Conservation (phyloP, 2,113 vertebrate species). For the Corydoras sp. region DNA sequence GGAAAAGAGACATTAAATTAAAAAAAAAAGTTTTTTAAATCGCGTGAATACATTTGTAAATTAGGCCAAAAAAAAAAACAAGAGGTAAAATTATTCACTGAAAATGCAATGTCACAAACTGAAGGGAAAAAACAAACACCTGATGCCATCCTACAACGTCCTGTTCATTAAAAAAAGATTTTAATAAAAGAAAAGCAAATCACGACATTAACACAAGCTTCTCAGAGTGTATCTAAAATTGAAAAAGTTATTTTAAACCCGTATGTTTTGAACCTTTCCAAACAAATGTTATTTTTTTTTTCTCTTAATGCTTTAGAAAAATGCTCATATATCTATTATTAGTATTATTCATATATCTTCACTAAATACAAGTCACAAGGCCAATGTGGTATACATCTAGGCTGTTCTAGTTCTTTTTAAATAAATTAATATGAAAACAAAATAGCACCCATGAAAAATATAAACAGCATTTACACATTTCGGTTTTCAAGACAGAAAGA, state of each 20-base stretch:
- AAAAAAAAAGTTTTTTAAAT: slow-evolving; percentile 28
- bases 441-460: slow-evolving; percentile 55
- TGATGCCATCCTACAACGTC: slow-evolving; percentile 46
- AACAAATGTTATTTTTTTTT: slow-evolving; percentile 62
- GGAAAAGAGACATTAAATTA: slow-evolving; percentile 62
- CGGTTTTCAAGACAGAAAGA: slow-evolving; percentile 58
- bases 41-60: slow-evolving; percentile 55
- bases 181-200: slow-evolving; percentile 41
- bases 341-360: slow-evolving; percentile 71
- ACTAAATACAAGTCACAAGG: slow-evolving; percentile 76
- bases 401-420: slow-evolving; percentile 66
- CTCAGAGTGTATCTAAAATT: slow-evolving; percentile 50
- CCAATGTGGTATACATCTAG: slow-evolving; percentile 80
- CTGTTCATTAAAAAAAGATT: slow-evolving; percentile 22
- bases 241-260: slow-evolving; percentile 63
- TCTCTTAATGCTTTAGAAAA: slow-evolving; percentile 79
- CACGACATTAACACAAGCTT: slow-evolving; percentile 49
- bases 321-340: slow-evolving; percentile 73
- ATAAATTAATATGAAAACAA: slow-evolving; percentile 59
- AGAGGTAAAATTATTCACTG: slow-evolving; percentile 51
- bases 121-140: slow-evolving; percentile 43
- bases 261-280: slow-evolving; percentile 74
- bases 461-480: slow-evolving; percentile 71
- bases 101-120: slow-evolving; percentile 40
- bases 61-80: slow-evolving; percentile 45